Base-by-base conservation (phyloP, 2,113 vertebrate species). In the Rhombomys opimus region DNA sequence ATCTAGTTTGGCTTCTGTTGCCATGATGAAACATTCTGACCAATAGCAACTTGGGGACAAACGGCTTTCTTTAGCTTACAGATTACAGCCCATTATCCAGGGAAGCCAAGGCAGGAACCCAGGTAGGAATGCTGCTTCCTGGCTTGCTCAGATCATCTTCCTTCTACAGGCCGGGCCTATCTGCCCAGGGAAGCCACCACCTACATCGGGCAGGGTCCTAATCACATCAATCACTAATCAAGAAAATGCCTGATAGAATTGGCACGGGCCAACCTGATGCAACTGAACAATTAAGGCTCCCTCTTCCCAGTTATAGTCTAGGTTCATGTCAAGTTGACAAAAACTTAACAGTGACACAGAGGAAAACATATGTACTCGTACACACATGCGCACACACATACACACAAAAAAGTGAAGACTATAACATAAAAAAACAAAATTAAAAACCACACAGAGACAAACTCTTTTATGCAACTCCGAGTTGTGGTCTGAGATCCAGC, bases 401-500 rank as follows among this genome's bases (percentile, higher is more conserved):
- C 32, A 81, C 78, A 54, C 41, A 76, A 78, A 2, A 86, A 35
- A 96, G 80, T 90, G 59, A 73, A 90, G 14, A 54, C 57, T 13
- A 50, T 30, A 94, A 81, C n/a, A 50, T 20, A 78, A 50, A 14
- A 82, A 20, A 78, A 50, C 10, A 77, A 68, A 57, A 13, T 41
- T 22, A 38, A 76, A 87, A 68, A 54, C 67, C 63, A 89, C 30
- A n/a, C 92, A 84, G 25, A 91, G 35, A 92, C 72, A 68, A 70
- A 67, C 18, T 96, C 41, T 30, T 82, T 93, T 93, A 72, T 91
- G 7, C 59, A 95, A 41, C 46, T 61, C 30, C 68, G 67, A 85
- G 20, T 88, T 67, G 27, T 52, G 63, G 46, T 18, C 63, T 75
- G n/a, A 90, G 41, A 27, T 72, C 46, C 46, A 95, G 35, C 54